Conservation (phyloP, 2,797 vertebrate genomes). For the Acrossocheilus wenchowensis region DNA sequence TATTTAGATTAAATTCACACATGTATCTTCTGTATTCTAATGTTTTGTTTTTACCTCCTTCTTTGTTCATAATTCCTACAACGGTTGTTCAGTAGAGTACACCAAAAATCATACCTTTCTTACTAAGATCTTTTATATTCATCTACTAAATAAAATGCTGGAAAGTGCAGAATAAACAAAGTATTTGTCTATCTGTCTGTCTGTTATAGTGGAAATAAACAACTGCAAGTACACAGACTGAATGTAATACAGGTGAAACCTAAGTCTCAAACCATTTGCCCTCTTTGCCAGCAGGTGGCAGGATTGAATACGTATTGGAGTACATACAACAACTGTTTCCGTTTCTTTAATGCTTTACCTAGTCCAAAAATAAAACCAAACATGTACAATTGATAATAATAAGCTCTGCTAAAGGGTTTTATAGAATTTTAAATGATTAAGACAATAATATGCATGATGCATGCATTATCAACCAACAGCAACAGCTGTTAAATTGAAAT, state of each 20-base stretch:
- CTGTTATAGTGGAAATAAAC: neutral
- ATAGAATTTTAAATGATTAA: neutral
- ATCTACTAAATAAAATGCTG: neutral
- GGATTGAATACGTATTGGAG: neutral
- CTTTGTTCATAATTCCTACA: neutral
- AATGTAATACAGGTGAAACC: neutral
- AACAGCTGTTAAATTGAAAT: neutral
- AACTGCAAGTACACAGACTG: neutral
- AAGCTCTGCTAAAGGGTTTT: neutral
- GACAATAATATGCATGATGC: neutral
- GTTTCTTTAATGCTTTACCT: neutral
- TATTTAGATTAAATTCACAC: neutral
- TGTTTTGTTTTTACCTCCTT: neutral
- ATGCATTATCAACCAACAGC: neutral
- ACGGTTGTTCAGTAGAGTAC: neutral
- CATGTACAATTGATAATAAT: neutral
- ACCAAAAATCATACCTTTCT: neutral
- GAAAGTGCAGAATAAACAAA: neutral
- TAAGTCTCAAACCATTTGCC: neutral
- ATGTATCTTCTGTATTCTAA: neutral
- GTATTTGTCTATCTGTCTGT: neutral
- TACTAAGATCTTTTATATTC: neutral
- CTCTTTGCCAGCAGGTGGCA: conserved; percentile 5
- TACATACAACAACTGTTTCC: neutral
- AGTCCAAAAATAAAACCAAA: neutral